phyloP scores from a whole-genome alignment of 2,113 vertebrate genomes.

The Channa argus region DNA sequence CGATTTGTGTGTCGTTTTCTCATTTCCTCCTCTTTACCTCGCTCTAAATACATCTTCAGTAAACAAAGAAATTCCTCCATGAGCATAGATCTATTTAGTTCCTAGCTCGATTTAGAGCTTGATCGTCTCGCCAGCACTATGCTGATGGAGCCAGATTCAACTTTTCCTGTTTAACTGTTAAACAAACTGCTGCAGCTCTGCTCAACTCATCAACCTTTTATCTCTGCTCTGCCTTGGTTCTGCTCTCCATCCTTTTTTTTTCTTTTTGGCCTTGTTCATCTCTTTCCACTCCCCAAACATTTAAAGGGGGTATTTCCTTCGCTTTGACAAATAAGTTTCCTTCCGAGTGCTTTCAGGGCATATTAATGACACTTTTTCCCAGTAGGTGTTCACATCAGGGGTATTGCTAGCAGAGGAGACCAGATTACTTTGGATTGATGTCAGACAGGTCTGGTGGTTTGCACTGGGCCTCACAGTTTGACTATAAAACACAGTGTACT shows the following conservation, averaged over 20 bases:
- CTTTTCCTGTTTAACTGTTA: constrained; percentile 41
- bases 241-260: neutral
- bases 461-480: no score
- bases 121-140: neutral
- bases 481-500: no score
- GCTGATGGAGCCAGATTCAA: constrained; percentile 41
- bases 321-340: no score
- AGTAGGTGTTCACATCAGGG: no score
- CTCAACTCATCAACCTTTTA: constrained; percentile 10
- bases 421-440: neutral
- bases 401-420: neutral
- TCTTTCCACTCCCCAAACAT: neutral
- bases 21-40: constrained; percentile 25
- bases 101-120: constrained; percentile 28
- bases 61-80: constrained; percentile 47
- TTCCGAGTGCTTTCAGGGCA: neutral
- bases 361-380: neutral
- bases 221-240: neutral
- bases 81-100: constrained; percentile 45
- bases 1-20: constrained; percentile 9
- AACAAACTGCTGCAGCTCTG: constrained; percentile 33
- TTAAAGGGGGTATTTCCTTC: neutral
- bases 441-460: neutral
- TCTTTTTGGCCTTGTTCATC: neutral
- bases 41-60: constrained; percentile 32